Evolutionary conservation across 2,113 vertebrate genomes (phyloP), one percentile per base, ranked within the genome.

Genomic region (Paracanthobrama guichenoti): DNA sequence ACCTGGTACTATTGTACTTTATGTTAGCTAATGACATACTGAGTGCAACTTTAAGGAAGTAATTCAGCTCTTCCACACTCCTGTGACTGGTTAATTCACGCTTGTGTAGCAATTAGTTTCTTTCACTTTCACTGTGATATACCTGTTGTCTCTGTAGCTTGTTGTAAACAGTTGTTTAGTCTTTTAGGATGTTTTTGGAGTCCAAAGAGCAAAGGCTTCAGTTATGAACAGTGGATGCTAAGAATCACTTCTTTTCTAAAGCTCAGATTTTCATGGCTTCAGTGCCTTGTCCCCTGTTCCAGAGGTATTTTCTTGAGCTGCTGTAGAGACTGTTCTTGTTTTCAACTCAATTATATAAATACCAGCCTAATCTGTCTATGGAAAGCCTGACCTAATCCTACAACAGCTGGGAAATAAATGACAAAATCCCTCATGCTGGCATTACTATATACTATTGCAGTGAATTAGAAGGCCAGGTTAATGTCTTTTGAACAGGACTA

Each of bases 321-420:
- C 42, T 10, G 4, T 20, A 6, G 39, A 28, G 39, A 62, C 16
- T 62, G 55, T 62, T 11, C 14, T 73, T 79, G 35, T 35, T 78
- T 44, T 78, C 35, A 10, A 24, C n/a, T 62, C 77, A 62, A 20
- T 79, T 79, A 79, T 79, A 79, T 79, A 64, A 79, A 44, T 44
- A 11, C n/a, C 24, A 26, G 57, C 77, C 8, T 64, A 79, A 64
- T 48, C 39, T 24, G 67, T 44, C 57, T 62, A 7, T 62, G 57
- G 22, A 60, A 46, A 46, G 42, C 42, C 44, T 73, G 35, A 44
- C 11, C 12, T 78, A 78, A 78, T 44, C 76, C 13, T 42, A 14
- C 75, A 44, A 79, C 55, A 79, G 13, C 35, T 79, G 76, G 76
- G 14, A 46, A 28, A 46, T 46, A 64, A 18, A 79, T 62, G n/a